Percentiles rank a stretch among this genome's conserved stretches.
Conservation (phyloP, 2,113 vertebrate species). For the Cavia porcellus region DNA sequence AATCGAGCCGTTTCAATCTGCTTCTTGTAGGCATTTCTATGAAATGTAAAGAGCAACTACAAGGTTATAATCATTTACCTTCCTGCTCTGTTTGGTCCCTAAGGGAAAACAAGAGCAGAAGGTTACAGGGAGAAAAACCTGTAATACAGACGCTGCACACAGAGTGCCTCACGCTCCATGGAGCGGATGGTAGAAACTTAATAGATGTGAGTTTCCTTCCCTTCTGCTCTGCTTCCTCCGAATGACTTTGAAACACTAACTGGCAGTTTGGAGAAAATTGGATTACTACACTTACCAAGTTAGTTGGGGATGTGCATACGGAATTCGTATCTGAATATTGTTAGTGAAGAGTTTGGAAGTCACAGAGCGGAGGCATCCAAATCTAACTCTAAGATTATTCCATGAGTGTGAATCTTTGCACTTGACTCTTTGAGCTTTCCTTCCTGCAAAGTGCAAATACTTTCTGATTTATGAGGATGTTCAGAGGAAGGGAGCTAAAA, state of each 20-base stretch:
- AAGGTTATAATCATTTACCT: conserved; percentile 38
- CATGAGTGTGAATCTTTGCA: too few relatives aligned
- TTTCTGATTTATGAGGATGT: not conserved
- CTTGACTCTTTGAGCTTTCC: not conserved
- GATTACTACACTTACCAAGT: not conserved
- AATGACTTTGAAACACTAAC: conserved; percentile 61
- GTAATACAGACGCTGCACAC: not conserved
- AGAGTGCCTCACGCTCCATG: not conserved
- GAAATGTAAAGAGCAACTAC: conserved; percentile 20
- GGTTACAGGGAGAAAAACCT: conserved; percentile 50
- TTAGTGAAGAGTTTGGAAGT: not conserved
- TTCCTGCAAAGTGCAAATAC: not conserved
- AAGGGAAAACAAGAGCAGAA: conserved; percentile 43
- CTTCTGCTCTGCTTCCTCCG: conserved; percentile 66
- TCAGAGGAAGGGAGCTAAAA: not conserved
- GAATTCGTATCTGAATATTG: conserved; percentile 8
- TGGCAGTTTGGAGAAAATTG: conserved; percentile 33
- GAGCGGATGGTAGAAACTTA: conserved; percentile 64
- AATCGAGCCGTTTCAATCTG: not conserved
- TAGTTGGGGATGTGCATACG: not conserved
- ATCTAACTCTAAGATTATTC: not conserved
- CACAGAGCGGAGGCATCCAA: not conserved
- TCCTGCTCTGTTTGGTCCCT: conserved; percentile 14
- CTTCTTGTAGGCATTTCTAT: not conserved
- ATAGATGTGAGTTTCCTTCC: conserved; percentile 47